phyloP scores from a whole-genome alignment of 2,888 invertebrate species.

The Rambutsinella grinnellia region DNA sequence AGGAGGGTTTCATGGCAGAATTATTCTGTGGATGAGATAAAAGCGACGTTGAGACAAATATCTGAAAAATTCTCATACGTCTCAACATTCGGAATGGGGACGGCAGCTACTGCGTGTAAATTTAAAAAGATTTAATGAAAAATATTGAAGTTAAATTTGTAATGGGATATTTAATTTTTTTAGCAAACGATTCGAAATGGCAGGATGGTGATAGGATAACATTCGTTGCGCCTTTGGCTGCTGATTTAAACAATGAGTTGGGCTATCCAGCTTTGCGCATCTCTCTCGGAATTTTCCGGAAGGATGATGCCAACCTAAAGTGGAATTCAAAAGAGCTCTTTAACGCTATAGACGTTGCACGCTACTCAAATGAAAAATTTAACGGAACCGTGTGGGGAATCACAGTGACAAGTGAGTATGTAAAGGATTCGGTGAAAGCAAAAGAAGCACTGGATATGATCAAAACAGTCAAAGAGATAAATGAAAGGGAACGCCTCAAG shows the following conservation, averaged over 20 bases:
- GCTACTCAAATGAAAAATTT: constrained; percentile 42
- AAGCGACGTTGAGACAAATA: constrained; percentile 14
- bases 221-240: constrained; percentile 27
- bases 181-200: constrained; percentile 43
- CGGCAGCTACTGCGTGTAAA: too few relatives aligned
- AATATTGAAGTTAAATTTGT: background rate
- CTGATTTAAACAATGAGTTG: constrained; percentile 36
- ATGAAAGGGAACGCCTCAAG: constrained; percentile 6
- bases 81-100: constrained; percentile 53
- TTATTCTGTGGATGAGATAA: constrained; percentile 33
- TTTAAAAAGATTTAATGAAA: background rate
- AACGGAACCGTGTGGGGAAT: constrained; percentile 54
- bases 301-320: constrained; percentile 20
- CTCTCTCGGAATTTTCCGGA: constrained; percentile 38
- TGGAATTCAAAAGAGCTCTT: constrained; percentile 45
- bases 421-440: constrained; percentile 6
- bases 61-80: constrained; percentile 40
- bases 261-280: constrained; percentile 28
- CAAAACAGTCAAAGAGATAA: constrained; percentile 12
- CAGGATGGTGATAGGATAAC: constrained; percentile 34
- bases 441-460: constrained; percentile 31
- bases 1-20: constrained; percentile 11
- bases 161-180: background rate
- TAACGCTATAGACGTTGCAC: constrained; percentile 43
- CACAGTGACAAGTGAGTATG: constrained; percentile 41